phyloP scores from a whole-genome alignment of 2,888 invertebrate species.

The Apamea anceps region DNA sequence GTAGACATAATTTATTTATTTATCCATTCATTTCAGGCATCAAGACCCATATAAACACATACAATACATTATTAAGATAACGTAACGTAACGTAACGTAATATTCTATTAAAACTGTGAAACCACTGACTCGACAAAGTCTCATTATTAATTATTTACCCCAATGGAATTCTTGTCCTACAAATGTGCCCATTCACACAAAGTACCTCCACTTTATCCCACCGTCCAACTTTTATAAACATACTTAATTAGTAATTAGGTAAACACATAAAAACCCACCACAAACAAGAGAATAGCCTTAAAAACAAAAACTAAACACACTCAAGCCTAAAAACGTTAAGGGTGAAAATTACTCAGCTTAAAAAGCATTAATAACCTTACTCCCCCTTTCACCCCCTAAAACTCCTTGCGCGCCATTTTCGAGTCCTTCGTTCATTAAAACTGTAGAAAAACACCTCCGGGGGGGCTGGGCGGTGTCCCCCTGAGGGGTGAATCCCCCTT shows the following conservation, averaged over 20 bases:
- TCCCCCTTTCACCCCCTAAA: constrained; percentile 73
- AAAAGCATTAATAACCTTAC: constrained; percentile 89
- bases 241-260: constrained; percentile 59
- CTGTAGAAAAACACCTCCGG: constrained; percentile 89
- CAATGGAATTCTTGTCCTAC: constrained; percentile 39
- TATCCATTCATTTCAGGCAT: no score
- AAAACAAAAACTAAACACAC: constrained; percentile 76
- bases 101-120: constrained; percentile 19
- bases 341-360: constrained; percentile 86
- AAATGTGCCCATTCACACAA: constrained; percentile 41
- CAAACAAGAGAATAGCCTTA: constrained; percentile 63
- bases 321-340: constrained; percentile 77
- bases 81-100: not conserved
- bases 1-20: no score
- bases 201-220: constrained; percentile 30
- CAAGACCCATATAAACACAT: no score
- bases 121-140: not conserved
- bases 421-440: constrained; percentile 89
- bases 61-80: no score
- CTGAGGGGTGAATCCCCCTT: constrained; percentile 67
- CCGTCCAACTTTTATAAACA: constrained; percentile 53
- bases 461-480: constrained; percentile 66
- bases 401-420: constrained; percentile 81
- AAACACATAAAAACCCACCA: constrained; percentile 64
- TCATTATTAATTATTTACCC: constrained; percentile 44